Percentiles rank a stretch among this genome's conserved stretches.
phyloP scores from a whole-genome alignment of 2,113 vertebrate species.

The Rhynchomys soricoides region DNA sequence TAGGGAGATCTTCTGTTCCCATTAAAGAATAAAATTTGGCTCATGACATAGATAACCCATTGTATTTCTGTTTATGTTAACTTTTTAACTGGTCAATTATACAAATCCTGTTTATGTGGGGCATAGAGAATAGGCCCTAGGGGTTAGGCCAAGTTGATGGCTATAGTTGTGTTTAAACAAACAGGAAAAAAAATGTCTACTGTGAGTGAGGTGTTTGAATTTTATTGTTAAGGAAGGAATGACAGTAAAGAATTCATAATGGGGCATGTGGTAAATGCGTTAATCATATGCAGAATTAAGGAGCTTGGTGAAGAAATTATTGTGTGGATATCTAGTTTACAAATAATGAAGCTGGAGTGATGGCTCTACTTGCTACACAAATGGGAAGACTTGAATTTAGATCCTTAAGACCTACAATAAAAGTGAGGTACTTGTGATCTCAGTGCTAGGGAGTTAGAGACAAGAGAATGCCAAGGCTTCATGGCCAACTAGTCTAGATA shows the following conservation, averaged over 20 bases:
- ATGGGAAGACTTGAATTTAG: neutral
- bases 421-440: neutral
- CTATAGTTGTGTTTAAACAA: neutral
- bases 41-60: neutral
- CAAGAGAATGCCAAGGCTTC: neutral
- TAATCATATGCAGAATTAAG: neutral
- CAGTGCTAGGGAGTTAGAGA: neutral
- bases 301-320: neutral
- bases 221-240: slow-evolving; percentile 37
- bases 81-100: slow-evolving; percentile 36
- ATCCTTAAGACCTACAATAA: neutral
- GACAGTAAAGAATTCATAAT: neutral
- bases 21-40: slow-evolving; percentile 18
- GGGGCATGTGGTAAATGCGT: neutral
- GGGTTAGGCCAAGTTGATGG: neutral
- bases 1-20: neutral
- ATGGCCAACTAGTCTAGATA: neutral
- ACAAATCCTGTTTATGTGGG: neutral
- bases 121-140: neutral
- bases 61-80: slow-evolving; percentile 9
- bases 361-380: neutral
- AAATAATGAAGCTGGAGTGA: neutral
- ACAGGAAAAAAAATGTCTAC: neutral
- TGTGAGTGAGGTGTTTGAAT: neutral
- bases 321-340: neutral